Evolutionary conservation across 2,797 vertebrate species (phyloP).

Genomic region (Ctenosaura bakeri): DNA sequence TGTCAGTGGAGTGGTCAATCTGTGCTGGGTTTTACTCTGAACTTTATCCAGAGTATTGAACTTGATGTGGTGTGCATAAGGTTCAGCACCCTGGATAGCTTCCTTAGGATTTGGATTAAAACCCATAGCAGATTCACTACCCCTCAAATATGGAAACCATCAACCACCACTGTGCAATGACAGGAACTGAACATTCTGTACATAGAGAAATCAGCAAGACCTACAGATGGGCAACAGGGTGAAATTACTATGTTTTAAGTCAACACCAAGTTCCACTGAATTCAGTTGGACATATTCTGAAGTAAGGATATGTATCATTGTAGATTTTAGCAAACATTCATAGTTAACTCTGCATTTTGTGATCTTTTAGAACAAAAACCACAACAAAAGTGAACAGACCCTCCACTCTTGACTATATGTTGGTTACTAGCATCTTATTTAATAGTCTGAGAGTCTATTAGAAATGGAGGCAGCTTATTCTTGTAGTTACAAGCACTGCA

Average conservation of each 20-base stretch:
- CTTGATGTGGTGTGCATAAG: too few relatives aligned
- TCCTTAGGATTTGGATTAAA: too few relatives aligned
- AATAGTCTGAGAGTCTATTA: conserved; percentile 56
- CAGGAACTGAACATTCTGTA: neutral
- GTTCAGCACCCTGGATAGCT: too few relatives aligned
- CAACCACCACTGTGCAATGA: neutral
- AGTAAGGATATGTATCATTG: neutral
- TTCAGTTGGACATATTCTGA: neutral
- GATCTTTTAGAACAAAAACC: conserved; percentile 45
- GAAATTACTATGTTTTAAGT: neutral
- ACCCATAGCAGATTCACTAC: too few relatives aligned
- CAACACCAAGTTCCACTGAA: neutral
- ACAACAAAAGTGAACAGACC: neutral
- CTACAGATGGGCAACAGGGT: too few relatives aligned
- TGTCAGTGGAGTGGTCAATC: too few relatives aligned
- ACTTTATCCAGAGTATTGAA: too few relatives aligned
- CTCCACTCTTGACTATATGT: neutral
- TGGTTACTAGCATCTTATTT: conserved; percentile 44
- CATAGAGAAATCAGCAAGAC: neutral
- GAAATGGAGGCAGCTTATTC: conserved; percentile 61
- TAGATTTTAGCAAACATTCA: neutral
- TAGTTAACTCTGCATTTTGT: neutral
- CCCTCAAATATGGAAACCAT: too few relatives aligned
- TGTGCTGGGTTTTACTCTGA: too few relatives aligned
- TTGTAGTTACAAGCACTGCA: conserved; percentile 13